Evolutionary conservation across 2,113 vertebrate species (phyloP), one percentile per base, ranked within the genome.

Genomic region (Uropsilus gracilis): DNA sequence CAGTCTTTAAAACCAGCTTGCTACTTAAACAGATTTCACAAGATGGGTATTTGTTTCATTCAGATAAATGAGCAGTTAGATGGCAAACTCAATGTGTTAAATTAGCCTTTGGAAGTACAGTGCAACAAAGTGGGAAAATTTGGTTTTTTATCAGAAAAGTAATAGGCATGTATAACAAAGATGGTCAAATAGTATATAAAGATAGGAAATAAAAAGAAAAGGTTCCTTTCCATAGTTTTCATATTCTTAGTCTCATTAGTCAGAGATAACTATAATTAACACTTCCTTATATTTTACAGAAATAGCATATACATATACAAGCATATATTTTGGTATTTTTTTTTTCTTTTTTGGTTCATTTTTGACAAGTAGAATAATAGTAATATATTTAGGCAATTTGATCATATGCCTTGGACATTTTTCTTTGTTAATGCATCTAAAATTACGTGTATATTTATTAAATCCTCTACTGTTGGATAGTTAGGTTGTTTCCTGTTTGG

Each of bases 311-410:
- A 11, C 39, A 20, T 8, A 63, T 4, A 3, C 22, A 87, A 39
- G 22, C 18, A 73, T 44, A 20, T 37, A 42, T 34, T 34, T 24
- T 78, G 8, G 24, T 37, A 18, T 64, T 32, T 20, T 14, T 50
- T 50, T 50, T 14, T 55, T 55, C 22, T 55, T 22, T 55, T 6
- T 22, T 22, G 20, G 20, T 55, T 86, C 46, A 59, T 63, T 77
- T 89, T 77, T 83, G 66, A 73, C 24, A 86, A 82, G 50, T 77
- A 69, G 30, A 81, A 72, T 50, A 91, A 75, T n/a, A n/a, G n/a
- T n/a, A n/a, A n/a, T n/a, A n/a, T n/a, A n/a, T 39, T 64, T 24
- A 30, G n/a, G n/a, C n/a, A 53, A 76, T 53, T 78, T 80, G 63
- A 81, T 57, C 53, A 78, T 44, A 17, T 42, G 46, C 37, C 76